Evolutionary conservation across 1,140 invertebrate genomes (phyloP), one percentile per base, ranked within the genome.

Genomic region (Homarus americanus): DNA sequence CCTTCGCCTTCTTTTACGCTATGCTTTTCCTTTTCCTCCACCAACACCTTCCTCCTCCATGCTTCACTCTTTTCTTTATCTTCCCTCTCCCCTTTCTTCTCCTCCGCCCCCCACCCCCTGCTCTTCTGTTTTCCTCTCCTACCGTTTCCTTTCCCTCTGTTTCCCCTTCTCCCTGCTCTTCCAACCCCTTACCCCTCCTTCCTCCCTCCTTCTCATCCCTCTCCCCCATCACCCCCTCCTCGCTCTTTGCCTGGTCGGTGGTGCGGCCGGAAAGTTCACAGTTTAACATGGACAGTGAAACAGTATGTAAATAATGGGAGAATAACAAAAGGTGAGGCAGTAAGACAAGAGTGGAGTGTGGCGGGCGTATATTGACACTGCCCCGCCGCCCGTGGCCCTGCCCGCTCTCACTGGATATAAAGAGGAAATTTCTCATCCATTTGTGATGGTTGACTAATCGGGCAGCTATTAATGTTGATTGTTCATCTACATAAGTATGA

Each of bases 401-500:
- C 4, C 5, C 41, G 69, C 63, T 76, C 84, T 76, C 53, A 40
- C 15, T 78, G 41, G 73, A 76, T 78, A 63, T 82, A 82, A 82
- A 73, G 63, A 78, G 73, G 58, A 49, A 75, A 82, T 82, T 88
- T 88, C 87, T 82, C 78, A 88, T 80, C 78, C 76, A 88, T 88
- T 49, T 69, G 87, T 88, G 87, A 88, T 79, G 69, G 76, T 69
- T 49, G 58, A 82, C 78, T 88, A 82, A 88, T 88, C 49, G 78
- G 63, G 78, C 24, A 49, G 76, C 78, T 88, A 72, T 88, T 80
- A 82, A 73, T 82, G 76, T 44, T 82, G 87, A 82, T 80, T 80
- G 76, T 88, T 82, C 76, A 80, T 88, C 87, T 88, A 73, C 78
- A 72, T 88, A 82, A 82, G 87, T 88, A 73, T 82, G 63, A 72